Conservation (phyloP, 2,797 vertebrate species). For the Fistularia tabacaria region DNA sequence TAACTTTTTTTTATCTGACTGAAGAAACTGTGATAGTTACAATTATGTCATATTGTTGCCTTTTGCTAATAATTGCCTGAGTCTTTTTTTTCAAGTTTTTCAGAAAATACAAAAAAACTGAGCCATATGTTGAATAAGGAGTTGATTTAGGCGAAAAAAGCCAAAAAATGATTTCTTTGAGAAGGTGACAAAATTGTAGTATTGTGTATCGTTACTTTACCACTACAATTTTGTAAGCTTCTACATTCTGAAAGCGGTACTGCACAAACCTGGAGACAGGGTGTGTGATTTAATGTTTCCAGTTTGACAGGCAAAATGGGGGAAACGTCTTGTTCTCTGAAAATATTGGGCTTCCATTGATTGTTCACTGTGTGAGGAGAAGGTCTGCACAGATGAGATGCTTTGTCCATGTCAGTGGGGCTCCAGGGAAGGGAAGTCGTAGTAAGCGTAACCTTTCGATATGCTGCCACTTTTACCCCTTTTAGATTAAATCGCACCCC, state of each 20-base stretch:
- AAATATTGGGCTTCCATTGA: constrained; percentile 46
- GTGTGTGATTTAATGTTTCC: constrained; percentile 35
- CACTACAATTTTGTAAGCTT: too few relatives aligned
- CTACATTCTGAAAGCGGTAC: neutral
- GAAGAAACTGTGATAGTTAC: too few relatives aligned
- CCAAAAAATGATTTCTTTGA: too few relatives aligned
- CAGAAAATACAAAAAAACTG: too few relatives aligned
- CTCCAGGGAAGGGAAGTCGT: constrained; percentile 29
- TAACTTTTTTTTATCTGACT: too few relatives aligned
- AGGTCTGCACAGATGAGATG: constrained; percentile 39
- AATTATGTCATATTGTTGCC: too few relatives aligned
- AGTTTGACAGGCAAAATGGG: constrained; percentile 19
- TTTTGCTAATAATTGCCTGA: too few relatives aligned
- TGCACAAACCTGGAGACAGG: neutral
- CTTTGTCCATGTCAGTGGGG: constrained; percentile 45
- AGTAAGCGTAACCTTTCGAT: constrained; percentile 48
- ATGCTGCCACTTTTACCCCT: neutral
- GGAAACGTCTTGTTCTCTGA: constrained; percentile 28
- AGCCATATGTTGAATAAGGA: too few relatives aligned
- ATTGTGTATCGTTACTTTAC: too few relatives aligned
- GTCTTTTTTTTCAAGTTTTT: too few relatives aligned
- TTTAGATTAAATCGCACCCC: constrained; percentile 47
- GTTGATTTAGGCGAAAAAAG: too few relatives aligned
- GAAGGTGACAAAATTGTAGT: too few relatives aligned
- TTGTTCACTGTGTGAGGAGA: constrained; percentile 43